Base-by-base conservation (phyloP, 2,113 vertebrate genomes). In the Ochotona curzoniae region DNA sequence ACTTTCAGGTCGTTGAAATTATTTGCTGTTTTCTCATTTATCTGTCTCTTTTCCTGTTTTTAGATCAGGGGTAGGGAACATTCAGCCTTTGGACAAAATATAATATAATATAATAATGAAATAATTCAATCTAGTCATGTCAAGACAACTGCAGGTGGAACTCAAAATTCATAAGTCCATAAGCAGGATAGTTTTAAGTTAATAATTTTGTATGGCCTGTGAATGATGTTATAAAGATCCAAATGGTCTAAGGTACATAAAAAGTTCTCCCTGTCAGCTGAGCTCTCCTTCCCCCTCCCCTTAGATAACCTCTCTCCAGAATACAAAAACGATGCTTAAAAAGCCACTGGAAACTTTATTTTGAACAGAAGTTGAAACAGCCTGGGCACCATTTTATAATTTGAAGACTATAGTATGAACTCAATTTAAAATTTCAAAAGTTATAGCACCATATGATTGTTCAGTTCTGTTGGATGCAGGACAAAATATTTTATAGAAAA, bases 301-400 rank as follows among this genome's bases (percentile, higher is more conserved):
- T 74, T 12, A 71, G 6, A 92, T 14, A 93, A 57, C 91, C 18
- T 82, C 11, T 66, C 4, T 89, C 54, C 26, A 83, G 44, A 9
- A 67, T 85, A 64, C 47, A 57, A 47, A 60, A n/a, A 81, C 73
- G 60, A 0, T 60, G n/a, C 61, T 71, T 78, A 91, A 54, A 86
- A 75, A 91, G 30, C 71, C 73, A 69, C 4, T 60, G 7, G 38
- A 63, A 95, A 61, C 71, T n/a, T 83, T 15, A 32, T 44, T 85
- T 75, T 69, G 26, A 20, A 64, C 28, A 93, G 90, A 89, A 84
- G 21, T 71, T 54, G 83, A 91, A 87, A 69, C 70, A 91, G 32
- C 11, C 71, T 94, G 20, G 26, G 17, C 21, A 61, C 23, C 20
- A n/a, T 51, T 93, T 81, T 66, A 30, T 69, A 44, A 85, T n/a